Percentiles rank a stretch among this genome's conserved stretches.
These are phyloP conservation scores for Cuculus canorus DNA, from an alignment of 2,797 vertebrate species.

Conservation along the genomic window DNA sequence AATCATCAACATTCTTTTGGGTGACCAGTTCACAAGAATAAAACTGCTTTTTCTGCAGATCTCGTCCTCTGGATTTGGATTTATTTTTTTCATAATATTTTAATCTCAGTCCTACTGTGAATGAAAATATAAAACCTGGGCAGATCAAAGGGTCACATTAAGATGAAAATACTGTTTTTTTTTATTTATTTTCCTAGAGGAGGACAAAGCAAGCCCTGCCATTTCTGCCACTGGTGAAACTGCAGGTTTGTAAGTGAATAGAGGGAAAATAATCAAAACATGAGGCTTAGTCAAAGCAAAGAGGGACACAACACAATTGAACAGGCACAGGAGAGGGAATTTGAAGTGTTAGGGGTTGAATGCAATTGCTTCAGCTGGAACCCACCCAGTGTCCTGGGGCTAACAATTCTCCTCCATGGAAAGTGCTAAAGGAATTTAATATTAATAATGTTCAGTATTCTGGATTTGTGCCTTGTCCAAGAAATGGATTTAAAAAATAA, in stretches of 20 bases:
- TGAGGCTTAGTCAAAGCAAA: not conserved
- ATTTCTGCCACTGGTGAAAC: not conserved
- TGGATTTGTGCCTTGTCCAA: constrained; percentile 3
- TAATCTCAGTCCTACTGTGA: not conserved
- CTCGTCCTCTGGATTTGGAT: not conserved
- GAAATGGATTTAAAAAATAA: constrained; percentile 1
- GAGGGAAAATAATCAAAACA: not conserved
- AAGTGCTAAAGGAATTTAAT: constrained; percentile 1
- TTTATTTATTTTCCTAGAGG: not conserved
- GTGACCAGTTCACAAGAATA: not conserved
- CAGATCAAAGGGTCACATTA: not conserved
- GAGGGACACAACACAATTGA: not conserved
- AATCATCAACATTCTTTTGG: not conserved
- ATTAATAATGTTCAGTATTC: not conserved
- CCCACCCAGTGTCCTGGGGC: not conserved
- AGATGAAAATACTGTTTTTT: not conserved
- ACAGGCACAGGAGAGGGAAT: not conserved
- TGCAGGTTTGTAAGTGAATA: not conserved
- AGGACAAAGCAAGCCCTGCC: rapidly evolving
- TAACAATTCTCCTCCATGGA: not conserved
- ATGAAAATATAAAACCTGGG: not conserved
- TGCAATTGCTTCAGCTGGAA: constrained; percentile 38
- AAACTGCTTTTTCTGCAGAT: not conserved
- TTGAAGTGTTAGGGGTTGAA: not conserved
- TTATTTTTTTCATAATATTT: not conserved